Base-by-base conservation (phyloP, 2,888 invertebrate species). In the Pycnomerus fuliginosus region DNA sequence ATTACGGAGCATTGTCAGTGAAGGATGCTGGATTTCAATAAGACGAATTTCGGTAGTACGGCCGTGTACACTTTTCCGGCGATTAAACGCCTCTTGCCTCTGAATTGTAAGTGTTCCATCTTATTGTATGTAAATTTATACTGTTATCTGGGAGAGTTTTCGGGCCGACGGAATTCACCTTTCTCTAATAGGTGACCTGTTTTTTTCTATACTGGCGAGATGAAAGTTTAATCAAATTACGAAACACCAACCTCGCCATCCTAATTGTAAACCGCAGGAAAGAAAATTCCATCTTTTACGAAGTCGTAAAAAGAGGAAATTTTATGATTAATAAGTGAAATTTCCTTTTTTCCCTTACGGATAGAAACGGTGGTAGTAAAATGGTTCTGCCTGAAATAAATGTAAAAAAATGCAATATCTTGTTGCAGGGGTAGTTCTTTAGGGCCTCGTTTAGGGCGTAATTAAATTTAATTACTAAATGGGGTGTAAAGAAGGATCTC, bases 391-490 rank as follows among this genome's bases (percentile, higher is more conserved):
- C 35, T 15, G 20, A 39, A 41, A 32, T 29, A 36, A 31, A 30
- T 17, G 35, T 31, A 36, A 36, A 44, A 50, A 47, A 50, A 47
- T 47, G 42, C 40, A 45, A 51, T 48, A 48, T 45, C 43, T 36
- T 38, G 42, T 38, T 39, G 23, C n/a, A n/a, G 16, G 20, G 29
- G 13, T 30, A 41, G 32, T 12, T 31, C 20, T 23, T 20, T 7
- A 22, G 34, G 24, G 22, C 31, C n/a, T n/a, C 38, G 27, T 58
- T 56, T 37, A 43, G 56, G 58, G 56, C 50, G 55, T 62, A 63
- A 64, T 65, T 63, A 64, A 62, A 65, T 65, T 65, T 64, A 62
- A 64, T 65, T 63, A 60, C 57, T 51, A 61, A 62, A 61, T 63
- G 62, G 60, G 56, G 60, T 57, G 61, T 59, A 62, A 62, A 60